A percentile compares a stretch with the other conserved stretches of the same genome.
These are phyloP conservation scores for Pocillopora grandis DNA, from an alignment of 92 coral and sea anemone genomes.

Conservation along the genomic window DNA sequence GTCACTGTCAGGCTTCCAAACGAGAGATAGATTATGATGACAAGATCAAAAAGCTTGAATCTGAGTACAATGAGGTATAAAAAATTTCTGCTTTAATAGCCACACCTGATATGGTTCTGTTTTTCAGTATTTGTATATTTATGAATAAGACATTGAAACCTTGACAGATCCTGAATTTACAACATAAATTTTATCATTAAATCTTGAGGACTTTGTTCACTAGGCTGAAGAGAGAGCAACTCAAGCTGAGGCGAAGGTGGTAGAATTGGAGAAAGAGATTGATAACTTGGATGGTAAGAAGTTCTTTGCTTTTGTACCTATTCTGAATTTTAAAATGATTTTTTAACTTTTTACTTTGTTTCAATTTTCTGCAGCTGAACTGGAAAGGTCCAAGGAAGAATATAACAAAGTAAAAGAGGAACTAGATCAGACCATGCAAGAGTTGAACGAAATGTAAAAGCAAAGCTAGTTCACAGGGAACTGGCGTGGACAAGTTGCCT, in stretches of 20 bases:
- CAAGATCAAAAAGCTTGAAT: constrained; percentile 67
- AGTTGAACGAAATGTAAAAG: constrained; percentile 86
- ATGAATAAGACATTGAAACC: background rate
- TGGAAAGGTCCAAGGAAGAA: constrained; percentile 82
- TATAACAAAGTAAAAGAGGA: constrained; percentile 82
- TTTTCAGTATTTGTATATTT: background rate
- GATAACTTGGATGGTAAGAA: constrained; percentile 83
- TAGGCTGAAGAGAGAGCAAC: constrained; percentile 94
- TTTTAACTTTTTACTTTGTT: background rate
- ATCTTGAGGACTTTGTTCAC: background rate
- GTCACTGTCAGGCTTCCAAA: constrained; percentile 58
- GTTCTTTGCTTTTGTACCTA: background rate
- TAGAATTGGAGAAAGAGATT: constrained; percentile 79
- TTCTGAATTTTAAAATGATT: no score
- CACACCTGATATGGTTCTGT: no score
- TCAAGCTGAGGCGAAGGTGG: constrained; percentile 74
- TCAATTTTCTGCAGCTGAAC: constrained; percentile 56
- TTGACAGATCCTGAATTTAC: no score
- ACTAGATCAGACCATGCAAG: constrained; percentile 86
- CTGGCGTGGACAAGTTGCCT: background rate
- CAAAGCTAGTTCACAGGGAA: background rate
- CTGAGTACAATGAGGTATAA: constrained; percentile 35
- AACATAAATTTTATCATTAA: no score
- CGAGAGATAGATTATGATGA: constrained; percentile 70
- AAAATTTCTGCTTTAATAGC: background rate